These are phyloP conservation scores for Poliocrania exsul DNA, from an alignment of 2,797 vertebrate species.

Conservation along the genomic window DNA sequence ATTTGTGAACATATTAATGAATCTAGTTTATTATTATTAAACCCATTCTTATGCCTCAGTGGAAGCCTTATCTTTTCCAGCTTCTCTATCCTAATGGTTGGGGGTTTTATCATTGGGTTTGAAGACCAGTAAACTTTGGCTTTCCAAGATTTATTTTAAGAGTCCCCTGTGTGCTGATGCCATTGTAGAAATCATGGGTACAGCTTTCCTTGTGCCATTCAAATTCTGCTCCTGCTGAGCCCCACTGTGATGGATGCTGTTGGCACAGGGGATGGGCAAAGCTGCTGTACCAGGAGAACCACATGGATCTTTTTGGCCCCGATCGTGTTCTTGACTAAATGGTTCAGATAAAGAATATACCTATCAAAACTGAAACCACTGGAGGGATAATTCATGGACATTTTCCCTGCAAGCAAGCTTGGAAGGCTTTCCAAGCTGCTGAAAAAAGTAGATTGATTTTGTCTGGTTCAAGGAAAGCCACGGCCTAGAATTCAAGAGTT, in stretches of 20 bases:
- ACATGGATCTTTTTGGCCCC: background rate
- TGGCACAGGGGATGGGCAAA: background rate
- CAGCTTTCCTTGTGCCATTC: background rate
- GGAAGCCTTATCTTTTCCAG: background rate
- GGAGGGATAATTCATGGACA: background rate
- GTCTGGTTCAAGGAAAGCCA: background rate
- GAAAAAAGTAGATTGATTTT: background rate
- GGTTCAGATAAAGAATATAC: background rate
- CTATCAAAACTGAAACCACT: background rate
- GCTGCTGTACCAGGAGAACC: rapidly evolving
- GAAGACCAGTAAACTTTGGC: background rate
- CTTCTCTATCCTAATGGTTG: background rate
- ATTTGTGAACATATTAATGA: conserved; percentile 29
- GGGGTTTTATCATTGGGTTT: background rate
- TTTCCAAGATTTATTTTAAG: background rate
- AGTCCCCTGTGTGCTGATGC: background rate
- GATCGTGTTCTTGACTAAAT: background rate
- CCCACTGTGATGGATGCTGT: background rate
- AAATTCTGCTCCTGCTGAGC: background rate
- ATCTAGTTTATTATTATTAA: conserved; percentile 6
- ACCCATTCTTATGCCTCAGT: background rate
- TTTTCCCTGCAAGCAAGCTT: background rate
- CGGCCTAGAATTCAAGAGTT: background rate
- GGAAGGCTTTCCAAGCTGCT: background rate
- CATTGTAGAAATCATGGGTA: background rate